phyloP scores from a whole-genome alignment of 1,140 invertebrate species.

The Eubasilissa regina region DNA sequence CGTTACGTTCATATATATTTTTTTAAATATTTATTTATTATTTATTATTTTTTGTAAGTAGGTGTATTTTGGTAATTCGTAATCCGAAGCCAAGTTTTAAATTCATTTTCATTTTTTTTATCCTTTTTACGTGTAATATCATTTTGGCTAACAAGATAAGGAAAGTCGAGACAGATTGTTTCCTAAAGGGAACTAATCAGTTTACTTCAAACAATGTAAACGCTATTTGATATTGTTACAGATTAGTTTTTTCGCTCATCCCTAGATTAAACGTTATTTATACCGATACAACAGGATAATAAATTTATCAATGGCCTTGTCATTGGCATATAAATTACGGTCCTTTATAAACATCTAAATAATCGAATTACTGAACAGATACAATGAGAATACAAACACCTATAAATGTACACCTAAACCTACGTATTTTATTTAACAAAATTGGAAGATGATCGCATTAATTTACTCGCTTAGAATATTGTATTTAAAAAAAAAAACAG shows the following conservation, averaged over 20 bases:
- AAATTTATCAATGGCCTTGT: slow-evolving; percentile 14
- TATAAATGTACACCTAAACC: too few species aligned
- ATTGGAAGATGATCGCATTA: too few species aligned
- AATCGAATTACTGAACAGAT: slow-evolving; percentile 1
- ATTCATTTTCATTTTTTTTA: neutral
- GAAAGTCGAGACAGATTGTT: slow-evolving; percentile 6
- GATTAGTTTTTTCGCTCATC: neutral
- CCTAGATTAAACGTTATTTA: slow-evolving; percentile 9
- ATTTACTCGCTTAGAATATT: too few species aligned
- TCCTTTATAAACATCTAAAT: neutral
- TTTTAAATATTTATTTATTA: too few species aligned
- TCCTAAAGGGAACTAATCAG: slow-evolving; percentile 8
- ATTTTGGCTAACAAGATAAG: neutral
- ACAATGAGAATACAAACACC: neutral
- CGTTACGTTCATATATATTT: too few species aligned
- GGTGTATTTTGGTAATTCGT: too few species aligned
- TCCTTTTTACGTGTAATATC: neutral
- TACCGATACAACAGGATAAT: slow-evolving; percentile 11
- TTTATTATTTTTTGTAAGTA: too few species aligned
- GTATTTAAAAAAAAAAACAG: too few species aligned
- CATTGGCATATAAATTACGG: neutral
- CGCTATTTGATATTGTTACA: neutral
- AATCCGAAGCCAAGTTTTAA: too few species aligned
- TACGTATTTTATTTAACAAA: too few species aligned
- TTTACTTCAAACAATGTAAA: slow-evolving; percentile 10